These are phyloP conservation scores for Xanthorhoe designata DNA, from an alignment of 2,888 invertebrate genomes.

Conservation along the genomic window DNA sequence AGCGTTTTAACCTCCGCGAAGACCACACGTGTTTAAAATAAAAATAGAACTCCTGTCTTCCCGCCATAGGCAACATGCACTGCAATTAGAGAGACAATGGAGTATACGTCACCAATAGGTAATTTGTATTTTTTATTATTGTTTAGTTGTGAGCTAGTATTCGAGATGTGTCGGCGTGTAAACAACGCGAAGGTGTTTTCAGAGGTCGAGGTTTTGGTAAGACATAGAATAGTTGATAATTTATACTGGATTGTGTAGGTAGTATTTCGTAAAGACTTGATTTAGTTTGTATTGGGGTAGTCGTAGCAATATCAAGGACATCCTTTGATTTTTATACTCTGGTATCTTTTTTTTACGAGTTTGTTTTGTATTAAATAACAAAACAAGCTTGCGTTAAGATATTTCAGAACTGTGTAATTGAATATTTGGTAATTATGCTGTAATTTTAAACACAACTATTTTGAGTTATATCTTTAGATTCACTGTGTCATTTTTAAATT, in stretches of 20 bases:
- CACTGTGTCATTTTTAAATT: too few relatives aligned
- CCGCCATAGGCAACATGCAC: slow-evolving; percentile 54
- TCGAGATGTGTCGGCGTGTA: slow-evolving; percentile 37
- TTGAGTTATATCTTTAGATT: too few relatives aligned
- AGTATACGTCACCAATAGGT: slow-evolving; percentile 67
- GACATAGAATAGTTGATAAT: slow-evolving; percentile 15
- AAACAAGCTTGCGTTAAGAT: too few relatives aligned
- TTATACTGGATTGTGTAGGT: background rate
- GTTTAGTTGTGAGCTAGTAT: slow-evolving; percentile 44
- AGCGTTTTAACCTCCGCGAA: slow-evolving; percentile 45
- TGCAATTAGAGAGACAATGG: slow-evolving; percentile 72
- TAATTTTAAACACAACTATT: too few relatives aligned
- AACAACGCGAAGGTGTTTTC: slow-evolving; percentile 34
- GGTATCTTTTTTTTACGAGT: background rate
- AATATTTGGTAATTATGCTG: too few relatives aligned
- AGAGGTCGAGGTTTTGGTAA: slow-evolving; percentile 38
- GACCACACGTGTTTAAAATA: slow-evolving; percentile 35
- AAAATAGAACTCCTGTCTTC: slow-evolving; percentile 45
- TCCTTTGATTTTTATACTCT: background rate
- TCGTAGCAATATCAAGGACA: background rate
- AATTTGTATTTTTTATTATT: slow-evolving; percentile 55
- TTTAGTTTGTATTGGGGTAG: background rate
- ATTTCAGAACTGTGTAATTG: too few relatives aligned
- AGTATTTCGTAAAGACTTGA: too few relatives aligned
- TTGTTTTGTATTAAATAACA: too few relatives aligned